Evolutionary conservation across 2,797 vertebrate species (phyloP).

Genomic region (Kryptopterus vitreolus): DNA sequence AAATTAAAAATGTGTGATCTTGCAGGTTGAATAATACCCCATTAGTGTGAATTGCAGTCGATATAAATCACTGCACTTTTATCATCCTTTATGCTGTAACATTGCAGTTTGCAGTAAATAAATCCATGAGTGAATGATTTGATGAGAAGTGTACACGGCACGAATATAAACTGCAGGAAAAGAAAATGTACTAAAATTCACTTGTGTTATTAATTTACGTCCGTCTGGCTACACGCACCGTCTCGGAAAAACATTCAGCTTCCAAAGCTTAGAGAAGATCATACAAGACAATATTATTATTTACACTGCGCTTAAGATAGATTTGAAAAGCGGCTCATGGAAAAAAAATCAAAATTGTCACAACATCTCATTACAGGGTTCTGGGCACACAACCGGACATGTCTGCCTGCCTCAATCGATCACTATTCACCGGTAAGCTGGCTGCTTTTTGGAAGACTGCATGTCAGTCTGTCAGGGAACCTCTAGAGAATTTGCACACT

Average conservation of each 20-base stretch:
- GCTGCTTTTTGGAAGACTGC: neutral
- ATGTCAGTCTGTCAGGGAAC: neutral
- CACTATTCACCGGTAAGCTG: neutral
- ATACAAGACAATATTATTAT: neutral
- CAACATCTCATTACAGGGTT: conserved; percentile 5
- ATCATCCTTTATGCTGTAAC: neutral
- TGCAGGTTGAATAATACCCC: neutral
- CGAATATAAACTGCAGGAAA: neutral
- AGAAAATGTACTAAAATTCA: neutral
- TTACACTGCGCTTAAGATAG: conserved; percentile 1
- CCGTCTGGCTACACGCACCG: neutral
- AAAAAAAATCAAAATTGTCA: conserved; percentile 11
- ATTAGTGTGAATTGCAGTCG: neutral
- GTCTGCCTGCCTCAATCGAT: conserved; percentile 14
- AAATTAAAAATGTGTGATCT: neutral
- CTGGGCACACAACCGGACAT: neutral
- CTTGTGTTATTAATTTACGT: neutral
- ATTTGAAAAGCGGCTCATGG: neutral
- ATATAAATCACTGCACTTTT: neutral
- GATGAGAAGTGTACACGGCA: neutral
- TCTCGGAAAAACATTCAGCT: neutral
- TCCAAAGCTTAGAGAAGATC: neutral
- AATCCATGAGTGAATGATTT: neutral
- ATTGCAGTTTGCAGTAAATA: neutral
- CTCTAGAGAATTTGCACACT: neutral